phyloP scores from a whole-genome alignment of 2,113 vertebrate genomes.

The Lepisosteus osseus region DNA sequence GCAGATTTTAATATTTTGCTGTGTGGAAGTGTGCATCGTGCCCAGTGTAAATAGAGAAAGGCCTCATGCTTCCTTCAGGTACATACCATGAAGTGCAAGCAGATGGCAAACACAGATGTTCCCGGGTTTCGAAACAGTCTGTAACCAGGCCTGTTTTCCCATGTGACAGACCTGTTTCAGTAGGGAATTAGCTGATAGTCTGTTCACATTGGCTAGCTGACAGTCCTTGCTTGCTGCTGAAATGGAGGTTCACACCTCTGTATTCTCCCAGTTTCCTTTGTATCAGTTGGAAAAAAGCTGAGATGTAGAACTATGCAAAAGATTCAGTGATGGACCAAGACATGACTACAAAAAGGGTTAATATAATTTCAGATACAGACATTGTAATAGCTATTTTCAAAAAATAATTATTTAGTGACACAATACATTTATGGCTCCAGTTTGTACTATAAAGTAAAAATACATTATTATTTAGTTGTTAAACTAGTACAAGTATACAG shows the following conservation, averaged over 20 bases:
- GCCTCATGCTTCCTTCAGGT: conserved; percentile 50
- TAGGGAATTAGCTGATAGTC: conserved; percentile 56
- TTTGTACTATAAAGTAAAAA: no score
- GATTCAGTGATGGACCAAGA: no score
- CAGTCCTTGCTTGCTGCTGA: conserved; percentile 40
- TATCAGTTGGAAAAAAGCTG: not conserved
- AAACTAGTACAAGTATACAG: no score
- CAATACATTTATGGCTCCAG: no score
- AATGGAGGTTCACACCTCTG: conserved; percentile 48
- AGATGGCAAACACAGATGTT: conserved; percentile 74
- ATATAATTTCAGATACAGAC: no score
- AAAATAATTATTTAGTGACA: no score
- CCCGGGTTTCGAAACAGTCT: conserved; percentile 55
- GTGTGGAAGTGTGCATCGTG: conserved; percentile 7
- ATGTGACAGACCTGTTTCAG: conserved; percentile 47
- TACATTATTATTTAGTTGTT: no score
- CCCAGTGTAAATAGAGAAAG: conserved; percentile 41
- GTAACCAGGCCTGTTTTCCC: conserved; percentile 55
- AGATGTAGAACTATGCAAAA: no score
- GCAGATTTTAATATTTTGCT: no score
- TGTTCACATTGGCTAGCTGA: conserved; percentile 49
- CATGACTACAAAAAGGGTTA: no score
- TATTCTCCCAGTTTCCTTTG: not conserved
- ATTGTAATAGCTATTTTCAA: no score
- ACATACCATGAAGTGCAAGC: conserved; percentile 53